A percentile compares a stretch with the other conserved stretches of the same genome.
Evolutionary conservation across 2,113 vertebrate genomes (phyloP).

Genomic region (Zosterops lateralis): DNA sequence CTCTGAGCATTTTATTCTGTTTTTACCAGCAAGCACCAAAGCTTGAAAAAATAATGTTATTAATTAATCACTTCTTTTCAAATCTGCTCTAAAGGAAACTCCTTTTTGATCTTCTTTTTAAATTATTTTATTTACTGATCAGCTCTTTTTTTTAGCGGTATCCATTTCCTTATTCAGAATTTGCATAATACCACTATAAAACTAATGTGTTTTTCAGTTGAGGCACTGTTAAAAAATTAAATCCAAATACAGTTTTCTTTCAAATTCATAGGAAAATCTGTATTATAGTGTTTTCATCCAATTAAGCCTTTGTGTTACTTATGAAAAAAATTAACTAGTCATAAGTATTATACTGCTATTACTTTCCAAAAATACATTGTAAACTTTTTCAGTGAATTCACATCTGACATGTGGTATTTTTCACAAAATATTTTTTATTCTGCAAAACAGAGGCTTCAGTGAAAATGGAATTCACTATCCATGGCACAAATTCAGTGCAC

Average conservation of each 20-base stretch:
- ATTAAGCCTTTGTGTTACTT: not conserved
- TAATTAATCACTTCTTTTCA: not conserved
- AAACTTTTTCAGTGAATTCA: not conserved
- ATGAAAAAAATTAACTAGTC: not conserved
- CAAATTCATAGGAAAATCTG: not conserved
- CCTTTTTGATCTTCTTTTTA: accelerated
- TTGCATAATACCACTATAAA: not conserved
- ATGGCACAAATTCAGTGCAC: not conserved
- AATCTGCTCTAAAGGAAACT: not conserved
- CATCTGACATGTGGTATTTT: not conserved
- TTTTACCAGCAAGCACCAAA: not conserved
- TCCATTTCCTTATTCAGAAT: not conserved
- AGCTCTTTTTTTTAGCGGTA: not conserved
- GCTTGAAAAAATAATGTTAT: not conserved
- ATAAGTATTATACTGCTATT: not conserved
- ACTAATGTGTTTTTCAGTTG: not conserved
- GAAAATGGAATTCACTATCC: not conserved
- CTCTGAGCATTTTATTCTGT: not conserved
- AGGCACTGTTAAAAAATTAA: not conserved
- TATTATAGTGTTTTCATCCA: not conserved
- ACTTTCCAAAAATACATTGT: not conserved
- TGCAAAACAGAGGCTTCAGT: not conserved
- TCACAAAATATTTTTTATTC: not conserved
- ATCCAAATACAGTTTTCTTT: not conserved
- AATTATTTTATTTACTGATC: not conserved